A percentile compares a stretch with the other conserved stretches of the same genome.
phyloP scores from a whole-genome alignment of 2,888 invertebrate species.

The Fabriciana adippe region DNA sequence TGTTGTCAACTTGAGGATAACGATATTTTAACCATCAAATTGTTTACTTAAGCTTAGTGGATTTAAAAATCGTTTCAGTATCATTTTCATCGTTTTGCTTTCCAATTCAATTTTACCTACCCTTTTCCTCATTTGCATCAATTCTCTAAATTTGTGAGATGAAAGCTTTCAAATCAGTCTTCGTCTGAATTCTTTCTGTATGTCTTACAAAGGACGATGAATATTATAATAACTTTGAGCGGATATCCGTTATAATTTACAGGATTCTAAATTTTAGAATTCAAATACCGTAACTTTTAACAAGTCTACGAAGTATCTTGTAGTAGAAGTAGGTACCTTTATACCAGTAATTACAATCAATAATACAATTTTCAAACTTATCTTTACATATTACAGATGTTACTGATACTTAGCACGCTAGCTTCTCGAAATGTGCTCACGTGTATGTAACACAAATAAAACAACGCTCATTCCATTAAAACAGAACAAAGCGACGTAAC shows the following conservation, averaged over 20 bases:
- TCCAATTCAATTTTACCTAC: conserved; percentile 2
- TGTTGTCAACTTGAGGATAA: not conserved
- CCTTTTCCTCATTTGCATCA: conserved; percentile 16
- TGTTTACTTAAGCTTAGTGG: not conserved
- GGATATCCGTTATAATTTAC: conserved; percentile 14
- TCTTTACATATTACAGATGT: not conserved
- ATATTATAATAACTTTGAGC: conserved; percentile 16
- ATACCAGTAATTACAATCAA: not conserved
- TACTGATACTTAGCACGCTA: conserved; percentile 16
- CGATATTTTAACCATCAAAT: conserved; percentile 4
- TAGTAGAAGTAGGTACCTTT: not conserved
- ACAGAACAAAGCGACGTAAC: conserved; percentile 37
- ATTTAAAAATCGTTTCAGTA: conserved; percentile 4
- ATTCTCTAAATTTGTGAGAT: conserved; percentile 12
- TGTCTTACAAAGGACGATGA: conserved; percentile 12
- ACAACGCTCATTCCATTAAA: conserved; percentile 39
- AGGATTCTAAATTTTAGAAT: conserved; percentile 1
- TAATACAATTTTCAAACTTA: not conserved
- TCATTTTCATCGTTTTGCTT: conserved; percentile 10
- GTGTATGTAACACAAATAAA: conserved; percentile 36
- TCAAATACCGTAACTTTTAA: conserved; percentile 6
- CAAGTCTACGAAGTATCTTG: not conserved
- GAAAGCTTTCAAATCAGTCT: conserved; percentile 23
- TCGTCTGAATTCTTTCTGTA: conserved; percentile 13
- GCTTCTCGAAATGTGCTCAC: conserved; percentile 23